Evolutionary conservation across 23 tunicate genomes (phyloP).

Genomic region (Halocynthia roretzi): DNA sequence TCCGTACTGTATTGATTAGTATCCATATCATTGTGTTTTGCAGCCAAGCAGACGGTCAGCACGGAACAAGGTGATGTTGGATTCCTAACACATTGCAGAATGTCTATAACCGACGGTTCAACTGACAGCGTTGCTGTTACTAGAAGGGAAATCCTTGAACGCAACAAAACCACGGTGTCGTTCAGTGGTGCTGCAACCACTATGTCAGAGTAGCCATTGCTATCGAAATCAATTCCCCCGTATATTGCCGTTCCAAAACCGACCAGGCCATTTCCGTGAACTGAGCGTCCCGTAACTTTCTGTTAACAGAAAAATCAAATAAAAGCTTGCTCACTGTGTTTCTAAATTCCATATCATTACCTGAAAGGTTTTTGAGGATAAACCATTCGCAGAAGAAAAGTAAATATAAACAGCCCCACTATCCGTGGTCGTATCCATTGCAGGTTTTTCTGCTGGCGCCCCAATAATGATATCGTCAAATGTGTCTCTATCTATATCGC

Average conservation of each 20-base stretch:
- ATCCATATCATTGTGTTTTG: neutral
- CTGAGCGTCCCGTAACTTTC: slow-evolving; percentile 1
- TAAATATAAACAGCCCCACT: slow-evolving; percentile 40
- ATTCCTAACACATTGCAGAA: slow-evolving; percentile 3
- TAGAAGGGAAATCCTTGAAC: neutral
- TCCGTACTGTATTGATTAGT: too few species aligned
- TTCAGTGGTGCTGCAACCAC: slow-evolving; percentile 9
- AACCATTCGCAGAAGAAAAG: slow-evolving; percentile 16
- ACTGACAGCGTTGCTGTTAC: neutral
- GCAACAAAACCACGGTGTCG: slow-evolving; percentile 15
- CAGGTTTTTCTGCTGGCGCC: slow-evolving; percentile 26
- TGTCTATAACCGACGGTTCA: neutral
- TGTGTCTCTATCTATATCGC: slow-evolving; percentile 28
- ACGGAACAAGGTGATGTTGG: neutral
- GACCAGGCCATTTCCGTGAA: neutral
- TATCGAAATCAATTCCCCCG: slow-evolving; percentile 14
- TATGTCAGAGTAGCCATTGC: slow-evolving; percentile 13
- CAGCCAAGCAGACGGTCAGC: slow-evolving; percentile 9
- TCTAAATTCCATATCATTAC: neutral
- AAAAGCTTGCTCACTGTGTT: neutral
- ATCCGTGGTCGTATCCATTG: neutral
- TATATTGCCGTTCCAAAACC: slow-evolving; percentile 12
- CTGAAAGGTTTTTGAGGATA: neutral
- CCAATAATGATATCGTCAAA: slow-evolving; percentile 32
- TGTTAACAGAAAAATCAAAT: neutral